These are phyloP conservation scores for Agrotis segetum DNA, from an alignment of 2,888 invertebrate species.

Conservation along the genomic window DNA sequence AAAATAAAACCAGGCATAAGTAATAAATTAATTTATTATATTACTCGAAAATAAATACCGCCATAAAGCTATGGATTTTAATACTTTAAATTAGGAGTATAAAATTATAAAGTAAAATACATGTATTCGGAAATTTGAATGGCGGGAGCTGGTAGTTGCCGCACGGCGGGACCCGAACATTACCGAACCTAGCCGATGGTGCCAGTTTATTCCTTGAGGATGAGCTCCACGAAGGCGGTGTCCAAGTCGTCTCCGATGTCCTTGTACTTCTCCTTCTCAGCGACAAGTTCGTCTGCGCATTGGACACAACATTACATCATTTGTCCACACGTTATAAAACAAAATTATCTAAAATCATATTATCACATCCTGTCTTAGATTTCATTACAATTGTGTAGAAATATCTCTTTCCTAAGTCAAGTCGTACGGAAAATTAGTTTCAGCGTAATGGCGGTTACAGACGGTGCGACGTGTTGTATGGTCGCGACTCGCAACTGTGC, in stretches of 20 bases:
- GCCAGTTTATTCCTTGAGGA: slow-evolving; percentile 92
- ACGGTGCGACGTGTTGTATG: slow-evolving; percentile 56
- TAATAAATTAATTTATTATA: slow-evolving; percentile 88
- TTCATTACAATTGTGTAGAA: slow-evolving; percentile 14
- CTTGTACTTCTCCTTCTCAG: slow-evolving; percentile 99
- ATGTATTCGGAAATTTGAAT: slow-evolving; percentile 82
- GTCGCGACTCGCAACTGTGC: slow-evolving; percentile 37
- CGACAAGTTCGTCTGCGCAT: slow-evolving; percentile 96
- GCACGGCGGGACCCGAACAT: slow-evolving; percentile 56
- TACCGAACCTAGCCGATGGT: slow-evolving; percentile 48
- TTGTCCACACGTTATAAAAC: slow-evolving; percentile 39
- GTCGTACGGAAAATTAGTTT: slow-evolving; percentile 78
- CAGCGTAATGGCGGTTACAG: slow-evolving; percentile 70
- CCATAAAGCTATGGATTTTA: slow-evolving; percentile 87
- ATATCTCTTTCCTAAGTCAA: slow-evolving; percentile 79
- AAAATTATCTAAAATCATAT: slow-evolving; percentile 33
- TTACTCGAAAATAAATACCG: slow-evolving; percentile 90
- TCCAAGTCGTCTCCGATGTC: slow-evolving; percentile 99
- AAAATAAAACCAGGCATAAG: slow-evolving; percentile 76
- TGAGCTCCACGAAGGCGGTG: slow-evolving; percentile 99
- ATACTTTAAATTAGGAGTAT: slow-evolving; percentile 88
- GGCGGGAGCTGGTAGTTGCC: slow-evolving; percentile 76
- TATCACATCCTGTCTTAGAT: slow-evolving; percentile 34
- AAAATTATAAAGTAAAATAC: slow-evolving; percentile 86
- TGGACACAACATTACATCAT: slow-evolving; percentile 62